Evolutionary conservation across 2,888 invertebrate genomes (phyloP).

Genomic region (Agrotis puta): DNA sequence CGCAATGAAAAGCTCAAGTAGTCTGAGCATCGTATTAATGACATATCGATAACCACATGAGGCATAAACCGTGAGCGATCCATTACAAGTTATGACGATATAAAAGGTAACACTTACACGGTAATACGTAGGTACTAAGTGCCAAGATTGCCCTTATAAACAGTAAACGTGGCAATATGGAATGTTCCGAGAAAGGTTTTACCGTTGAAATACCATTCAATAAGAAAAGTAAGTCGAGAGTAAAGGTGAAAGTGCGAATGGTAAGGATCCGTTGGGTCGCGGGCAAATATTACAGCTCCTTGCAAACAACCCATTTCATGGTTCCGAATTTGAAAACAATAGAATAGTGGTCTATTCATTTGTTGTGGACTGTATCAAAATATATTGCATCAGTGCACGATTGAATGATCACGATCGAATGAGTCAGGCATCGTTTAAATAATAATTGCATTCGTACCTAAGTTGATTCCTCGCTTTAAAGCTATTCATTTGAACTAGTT

Average conservation of each 20-base stretch:
- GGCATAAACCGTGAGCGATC: conserved; percentile 36
- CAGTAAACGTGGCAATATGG: conserved; percentile 41
- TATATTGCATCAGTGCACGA: conserved; percentile 48
- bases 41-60: conserved; percentile 33
- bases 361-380: conserved; percentile 39
- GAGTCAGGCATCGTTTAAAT: conserved; percentile 35
- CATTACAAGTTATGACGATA: conserved; percentile 45
- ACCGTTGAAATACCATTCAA: conserved; percentile 60
- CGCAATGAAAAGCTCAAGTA: conserved; percentile 24
- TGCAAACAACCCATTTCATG: conserved; percentile 30
- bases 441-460: conserved; percentile 37
- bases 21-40: conserved; percentile 20
- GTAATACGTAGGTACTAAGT: conserved; percentile 42
- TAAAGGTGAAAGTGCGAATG: conserved; percentile 60
- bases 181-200: conserved; percentile 50
- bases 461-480: conserved; percentile 18
- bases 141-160: conserved; percentile 53
- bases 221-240: conserved; percentile 58
- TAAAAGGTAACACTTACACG: conserved; percentile 48
- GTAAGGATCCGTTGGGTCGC: conserved; percentile 44
- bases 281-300: conserved; percentile 43
- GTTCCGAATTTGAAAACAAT: conserved; percentile 7
- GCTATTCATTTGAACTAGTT: conserved; percentile 11
- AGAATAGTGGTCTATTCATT: not conserved
- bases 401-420: conserved; percentile 51